Conservation (phyloP, 2,888 invertebrate species). For the Eupithecia exiguata region DNA sequence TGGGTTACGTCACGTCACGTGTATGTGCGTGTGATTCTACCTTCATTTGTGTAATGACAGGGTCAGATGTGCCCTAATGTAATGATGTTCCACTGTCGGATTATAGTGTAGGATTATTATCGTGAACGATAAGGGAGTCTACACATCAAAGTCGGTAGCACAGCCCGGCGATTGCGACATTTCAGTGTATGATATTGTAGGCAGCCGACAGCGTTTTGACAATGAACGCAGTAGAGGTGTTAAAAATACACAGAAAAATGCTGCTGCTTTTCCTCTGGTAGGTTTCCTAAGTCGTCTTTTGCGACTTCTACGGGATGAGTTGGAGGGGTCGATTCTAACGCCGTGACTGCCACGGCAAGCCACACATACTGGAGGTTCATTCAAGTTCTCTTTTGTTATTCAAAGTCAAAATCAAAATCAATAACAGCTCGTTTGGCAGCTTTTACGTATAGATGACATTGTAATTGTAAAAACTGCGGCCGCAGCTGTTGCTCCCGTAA, state of each 20-base stretch:
- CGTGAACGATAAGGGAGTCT: not conserved
- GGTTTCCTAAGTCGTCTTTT: too few species aligned
- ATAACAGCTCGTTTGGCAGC: not conserved
- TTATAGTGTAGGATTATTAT: not conserved
- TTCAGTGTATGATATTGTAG: not conserved
- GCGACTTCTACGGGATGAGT: too few species aligned
- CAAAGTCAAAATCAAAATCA: too few species aligned
- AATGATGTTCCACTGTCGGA: not conserved
- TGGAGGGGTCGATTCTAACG: too few species aligned
- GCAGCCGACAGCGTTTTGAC: not conserved
- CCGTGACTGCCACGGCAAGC: too few species aligned
- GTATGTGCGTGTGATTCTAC: conserved; percentile 11
- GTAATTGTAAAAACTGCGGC: not conserved
- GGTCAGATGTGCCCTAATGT: conserved; percentile 5
- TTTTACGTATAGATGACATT: not conserved
- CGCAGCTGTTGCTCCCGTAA: not conserved
- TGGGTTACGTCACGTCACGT: conserved; percentile 28
- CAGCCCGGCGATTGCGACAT: not conserved
- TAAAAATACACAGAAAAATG: too few species aligned
- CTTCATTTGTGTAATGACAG: conserved; percentile 9
- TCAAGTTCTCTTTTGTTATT: not conserved
- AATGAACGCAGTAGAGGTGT: too few species aligned
- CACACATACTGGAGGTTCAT: not conserved
- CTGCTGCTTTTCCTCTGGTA: too few species aligned
- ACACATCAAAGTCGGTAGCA: not conserved